Conservation (phyloP, 2,113 vertebrate genomes). For the Notarius lentiginosus region DNA sequence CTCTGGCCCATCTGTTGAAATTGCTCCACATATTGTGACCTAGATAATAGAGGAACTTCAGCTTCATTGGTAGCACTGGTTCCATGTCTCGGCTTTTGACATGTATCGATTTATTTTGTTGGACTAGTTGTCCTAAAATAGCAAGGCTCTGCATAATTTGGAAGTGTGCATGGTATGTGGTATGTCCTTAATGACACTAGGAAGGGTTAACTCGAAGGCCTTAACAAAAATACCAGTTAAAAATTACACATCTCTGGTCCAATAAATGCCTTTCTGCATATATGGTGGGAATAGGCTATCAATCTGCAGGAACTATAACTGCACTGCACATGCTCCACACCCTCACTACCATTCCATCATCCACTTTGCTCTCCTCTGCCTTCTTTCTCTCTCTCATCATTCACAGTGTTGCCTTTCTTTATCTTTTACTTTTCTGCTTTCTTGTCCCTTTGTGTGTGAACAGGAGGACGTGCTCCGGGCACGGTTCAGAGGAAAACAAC, state of each 20-base stretch:
- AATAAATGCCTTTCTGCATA: conserved; percentile 25
- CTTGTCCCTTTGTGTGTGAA: conserved; percentile 58
- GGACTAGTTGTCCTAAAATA: conserved; percentile 74
- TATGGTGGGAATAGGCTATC: neutral
- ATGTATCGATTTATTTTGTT: conserved; percentile 75
- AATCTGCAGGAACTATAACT: conserved; percentile 27
- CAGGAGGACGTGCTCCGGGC: conserved; percentile 48
- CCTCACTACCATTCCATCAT: conserved; percentile 29
- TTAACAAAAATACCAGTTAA: conserved; percentile 46
- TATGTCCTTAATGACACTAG: conserved; percentile 40
- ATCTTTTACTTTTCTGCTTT: conserved; percentile 56
- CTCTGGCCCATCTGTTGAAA: conserved; percentile 79
- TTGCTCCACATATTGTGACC: conserved; percentile 80
- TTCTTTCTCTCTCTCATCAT: conserved; percentile 47
- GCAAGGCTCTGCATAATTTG: conserved; percentile 67
- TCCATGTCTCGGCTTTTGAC: conserved; percentile 64
- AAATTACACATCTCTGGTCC: conserved; percentile 35
- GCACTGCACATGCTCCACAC: neutral
- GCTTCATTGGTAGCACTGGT: conserved; percentile 66
- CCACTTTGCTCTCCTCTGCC: conserved; percentile 28
- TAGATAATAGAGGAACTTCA: conserved; percentile 70
- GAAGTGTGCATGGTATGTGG: conserved; percentile 58
- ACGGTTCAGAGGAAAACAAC: conserved; percentile 52
- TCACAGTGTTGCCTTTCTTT: conserved; percentile 57
- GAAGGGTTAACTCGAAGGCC: conserved; percentile 49